These are phyloP conservation scores for Lasiurus cinereus DNA, from an alignment of 2,113 vertebrate genomes.

Conservation along the genomic window DNA sequence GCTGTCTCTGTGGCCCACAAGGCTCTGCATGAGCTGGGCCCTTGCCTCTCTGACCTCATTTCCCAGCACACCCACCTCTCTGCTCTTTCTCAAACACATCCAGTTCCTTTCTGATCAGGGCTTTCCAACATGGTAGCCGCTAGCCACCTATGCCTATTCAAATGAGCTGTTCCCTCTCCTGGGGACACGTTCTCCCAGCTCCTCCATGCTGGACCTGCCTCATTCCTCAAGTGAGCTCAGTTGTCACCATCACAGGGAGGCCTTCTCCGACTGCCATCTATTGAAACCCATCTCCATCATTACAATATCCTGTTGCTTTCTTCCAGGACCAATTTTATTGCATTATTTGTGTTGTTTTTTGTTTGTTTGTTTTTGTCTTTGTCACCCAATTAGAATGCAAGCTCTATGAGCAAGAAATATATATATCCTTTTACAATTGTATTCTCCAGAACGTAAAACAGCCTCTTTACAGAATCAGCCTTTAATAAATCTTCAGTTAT, in stretches of 20 bases:
- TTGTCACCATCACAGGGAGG: neutral
- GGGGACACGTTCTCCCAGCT: neutral
- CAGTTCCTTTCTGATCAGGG: neutral
- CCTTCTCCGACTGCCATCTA: neutral
- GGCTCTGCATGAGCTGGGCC: neutral
- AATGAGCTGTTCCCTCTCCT: neutral
- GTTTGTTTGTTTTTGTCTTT: neutral
- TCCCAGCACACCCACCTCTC: neutral
- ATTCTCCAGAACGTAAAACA: slow-evolving; percentile 22
- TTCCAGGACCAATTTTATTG: neutral
- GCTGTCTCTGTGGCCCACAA: neutral
- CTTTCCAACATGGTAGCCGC: neutral
- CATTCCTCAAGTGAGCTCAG: neutral
- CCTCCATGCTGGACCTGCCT: neutral
- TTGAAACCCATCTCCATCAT: neutral
- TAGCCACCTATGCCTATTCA: neutral
- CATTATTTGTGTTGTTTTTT: neutral
- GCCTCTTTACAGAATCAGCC: neutral
- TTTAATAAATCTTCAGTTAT: slow-evolving; percentile 12
- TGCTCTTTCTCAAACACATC: slow-evolving; percentile 4
- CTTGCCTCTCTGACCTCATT: slow-evolving; percentile 6
- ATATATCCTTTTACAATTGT: neutral
- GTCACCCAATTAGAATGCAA: slow-evolving; percentile 34
- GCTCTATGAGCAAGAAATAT: neutral
- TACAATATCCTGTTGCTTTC: neutral